Evolutionary conservation across 1,140 invertebrate species (phyloP), one percentile per base, ranked within the genome.

Genomic region (Tachypleus tridentatus): DNA sequence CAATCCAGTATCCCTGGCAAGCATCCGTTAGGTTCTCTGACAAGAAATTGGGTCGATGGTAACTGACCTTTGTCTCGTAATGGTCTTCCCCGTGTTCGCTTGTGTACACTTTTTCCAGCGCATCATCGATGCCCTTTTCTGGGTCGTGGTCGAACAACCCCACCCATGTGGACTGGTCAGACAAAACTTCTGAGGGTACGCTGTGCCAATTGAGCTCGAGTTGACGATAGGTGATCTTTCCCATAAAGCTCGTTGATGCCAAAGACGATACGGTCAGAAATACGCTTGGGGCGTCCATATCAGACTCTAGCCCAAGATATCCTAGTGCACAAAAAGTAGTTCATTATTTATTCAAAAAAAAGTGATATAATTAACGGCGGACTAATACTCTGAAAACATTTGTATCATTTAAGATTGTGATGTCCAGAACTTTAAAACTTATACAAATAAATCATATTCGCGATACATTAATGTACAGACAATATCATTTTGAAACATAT

Each of bases 1-100:
- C 80, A 49, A 83, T 83, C 75, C 77, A 80, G 61, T 72, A 78
- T 2, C 75, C 74, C 2, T 79, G 63, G 64, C 78, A 79, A 5
- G 73, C 60, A 58, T 64, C 61, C 10, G 58, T 65, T 5, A 61
- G 72, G n/a, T 75, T 69, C 7, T 64, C 59, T 7, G 64, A 58
- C 4, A 57, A 62, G 48, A 64, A 68, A 29, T 69, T 65, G 4
- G 63, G 58, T 54, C 65, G 66, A 10, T 66, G 71, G 61, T 70
- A 73, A 8, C 5, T 58, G 50, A 67, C 52, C 9, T 62, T 57
- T 4, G 70, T 69, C 29, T 50, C 61, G 51, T 61, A 69, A 29
- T 61, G 70, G 4, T 68, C 64, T 8, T 68, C 67, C 5, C 50
- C 64, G 11, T 62, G 59, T 7, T 58, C 57, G 48, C 61, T 67